Evolutionary conservation across 2,113 vertebrate genomes (phyloP).

Genomic region (Sinocyclocheilus anophthalmus): DNA sequence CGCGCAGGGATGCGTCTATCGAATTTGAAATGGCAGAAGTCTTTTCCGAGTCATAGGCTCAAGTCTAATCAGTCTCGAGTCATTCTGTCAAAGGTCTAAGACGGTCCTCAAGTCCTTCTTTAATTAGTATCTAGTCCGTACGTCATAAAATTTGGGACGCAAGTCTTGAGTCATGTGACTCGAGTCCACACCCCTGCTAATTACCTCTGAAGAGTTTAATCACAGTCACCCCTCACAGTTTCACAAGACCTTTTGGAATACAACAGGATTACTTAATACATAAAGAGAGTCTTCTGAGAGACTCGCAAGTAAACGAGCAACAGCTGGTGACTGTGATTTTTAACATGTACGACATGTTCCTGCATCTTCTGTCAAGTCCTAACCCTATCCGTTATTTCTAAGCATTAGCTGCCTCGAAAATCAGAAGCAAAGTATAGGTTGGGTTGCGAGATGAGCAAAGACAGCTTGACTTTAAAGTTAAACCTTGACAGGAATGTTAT

Average conservation of each 20-base stretch:
- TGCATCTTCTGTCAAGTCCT: not conserved
- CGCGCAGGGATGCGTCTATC: no score
- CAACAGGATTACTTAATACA: not conserved
- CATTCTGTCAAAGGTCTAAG: no score
- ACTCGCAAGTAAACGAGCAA: not conserved
- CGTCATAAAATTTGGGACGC: no score
- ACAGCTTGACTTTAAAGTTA: not conserved
- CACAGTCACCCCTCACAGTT: slow-evolving; percentile 11
- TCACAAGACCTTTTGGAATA: slow-evolving; percentile 8
- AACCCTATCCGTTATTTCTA: no score
- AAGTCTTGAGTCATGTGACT: no score
- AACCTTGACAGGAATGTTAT: not conserved
- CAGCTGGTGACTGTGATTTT: not conserved
- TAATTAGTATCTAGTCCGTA: no score
- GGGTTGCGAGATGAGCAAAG: not conserved
- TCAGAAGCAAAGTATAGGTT: not conserved
- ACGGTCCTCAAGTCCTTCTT: no score
- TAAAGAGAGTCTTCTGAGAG: not conserved
- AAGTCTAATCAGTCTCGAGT: no score
- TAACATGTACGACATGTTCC: not conserved
- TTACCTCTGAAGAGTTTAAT: slow-evolving; percentile 26
- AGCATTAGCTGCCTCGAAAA: not conserved
- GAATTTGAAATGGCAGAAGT: no score
- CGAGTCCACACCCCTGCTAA: not conserved
- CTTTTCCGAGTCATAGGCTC: no score